phyloP scores from a whole-genome alignment of 2,113 vertebrate species.

The Alethe castanea region DNA sequence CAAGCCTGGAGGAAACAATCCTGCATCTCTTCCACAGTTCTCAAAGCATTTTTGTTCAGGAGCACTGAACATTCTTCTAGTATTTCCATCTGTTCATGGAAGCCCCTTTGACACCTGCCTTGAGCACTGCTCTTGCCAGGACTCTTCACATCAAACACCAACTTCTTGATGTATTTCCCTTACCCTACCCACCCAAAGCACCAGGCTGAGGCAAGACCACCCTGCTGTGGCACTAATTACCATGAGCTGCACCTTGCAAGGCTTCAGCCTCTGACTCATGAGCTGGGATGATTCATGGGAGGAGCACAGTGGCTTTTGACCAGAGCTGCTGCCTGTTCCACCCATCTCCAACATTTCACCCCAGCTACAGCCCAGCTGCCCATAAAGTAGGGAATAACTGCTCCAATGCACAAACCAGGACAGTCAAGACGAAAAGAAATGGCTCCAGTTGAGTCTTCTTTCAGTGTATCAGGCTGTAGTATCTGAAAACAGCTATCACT shows the following conservation, averaged over 20 bases:
- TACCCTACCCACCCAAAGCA: not conserved
- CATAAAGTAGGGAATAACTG: not conserved
- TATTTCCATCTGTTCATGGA: not conserved
- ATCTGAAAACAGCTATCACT: not conserved
- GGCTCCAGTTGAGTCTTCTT: not conserved
- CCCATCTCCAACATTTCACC: fast-evolving
- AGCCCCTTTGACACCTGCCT: not conserved
- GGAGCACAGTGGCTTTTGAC: not conserved
- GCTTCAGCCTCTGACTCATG: not conserved
- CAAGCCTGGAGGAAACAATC: not conserved
- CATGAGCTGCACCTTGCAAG: not conserved
- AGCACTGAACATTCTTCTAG: not conserved
- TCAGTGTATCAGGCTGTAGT: not conserved
- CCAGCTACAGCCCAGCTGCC: not conserved
- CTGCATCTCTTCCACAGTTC: not conserved
- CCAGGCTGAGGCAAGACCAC: not conserved
- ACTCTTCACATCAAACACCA: not conserved
- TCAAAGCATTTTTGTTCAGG: not conserved
- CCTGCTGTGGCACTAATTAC: not conserved
- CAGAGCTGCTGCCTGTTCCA: not conserved
- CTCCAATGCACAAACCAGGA: not conserved
- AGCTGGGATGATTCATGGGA: not conserved
- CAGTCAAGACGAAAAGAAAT: not conserved
- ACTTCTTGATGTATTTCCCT: not conserved
- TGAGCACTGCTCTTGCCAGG: not conserved